phyloP scores from a whole-genome alignment of 2,888 invertebrate genomes.

The Oscheius onirici region DNA sequence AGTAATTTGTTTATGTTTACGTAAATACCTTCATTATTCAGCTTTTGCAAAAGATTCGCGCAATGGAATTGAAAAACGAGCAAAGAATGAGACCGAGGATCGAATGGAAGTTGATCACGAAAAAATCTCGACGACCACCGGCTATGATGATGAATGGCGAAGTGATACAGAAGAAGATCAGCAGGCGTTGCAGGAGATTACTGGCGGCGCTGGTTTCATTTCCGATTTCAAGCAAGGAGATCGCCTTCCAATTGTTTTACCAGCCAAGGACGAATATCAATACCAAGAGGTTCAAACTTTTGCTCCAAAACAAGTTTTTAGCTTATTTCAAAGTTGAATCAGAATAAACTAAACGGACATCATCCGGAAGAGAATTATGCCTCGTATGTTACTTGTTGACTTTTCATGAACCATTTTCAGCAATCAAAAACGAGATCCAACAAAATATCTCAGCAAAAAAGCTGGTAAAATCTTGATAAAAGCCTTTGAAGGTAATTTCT shows the following conservation, averaged over 20 bases:
- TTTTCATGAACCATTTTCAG: background rate
- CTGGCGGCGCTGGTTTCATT: conserved; percentile 35
- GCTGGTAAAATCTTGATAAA: conserved; percentile 7
- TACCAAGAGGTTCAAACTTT: conserved; percentile 34
- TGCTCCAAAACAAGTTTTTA: background rate
- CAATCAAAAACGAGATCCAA: background rate
- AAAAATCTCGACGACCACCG: conserved; percentile 34
- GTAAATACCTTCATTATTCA: no score
- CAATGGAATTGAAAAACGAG: background rate
- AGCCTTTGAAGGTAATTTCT: background rate
- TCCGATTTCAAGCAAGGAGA: conserved; percentile 42
- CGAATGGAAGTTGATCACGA: background rate
- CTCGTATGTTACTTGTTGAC: background rate
- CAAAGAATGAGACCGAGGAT: background rate
- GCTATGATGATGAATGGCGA: conserved; percentile 50
- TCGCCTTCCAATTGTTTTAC: conserved; percentile 50
- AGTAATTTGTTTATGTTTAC: no score
- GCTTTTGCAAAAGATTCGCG: conserved; percentile 2
- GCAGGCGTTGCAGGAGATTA: conserved; percentile 34
- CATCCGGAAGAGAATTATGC: background rate
- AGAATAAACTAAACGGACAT: conserved; percentile 32
- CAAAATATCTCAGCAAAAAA: conserved; percentile 10
- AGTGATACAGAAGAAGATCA: conserved; percentile 51
- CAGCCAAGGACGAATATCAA: conserved; percentile 48
- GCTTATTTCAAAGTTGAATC: conserved; percentile 3